Percentiles rank a stretch among this genome's conserved stretches.
Conservation (phyloP, 2,888 invertebrate genomes). For the Brachypalpus laphriformis region DNA sequence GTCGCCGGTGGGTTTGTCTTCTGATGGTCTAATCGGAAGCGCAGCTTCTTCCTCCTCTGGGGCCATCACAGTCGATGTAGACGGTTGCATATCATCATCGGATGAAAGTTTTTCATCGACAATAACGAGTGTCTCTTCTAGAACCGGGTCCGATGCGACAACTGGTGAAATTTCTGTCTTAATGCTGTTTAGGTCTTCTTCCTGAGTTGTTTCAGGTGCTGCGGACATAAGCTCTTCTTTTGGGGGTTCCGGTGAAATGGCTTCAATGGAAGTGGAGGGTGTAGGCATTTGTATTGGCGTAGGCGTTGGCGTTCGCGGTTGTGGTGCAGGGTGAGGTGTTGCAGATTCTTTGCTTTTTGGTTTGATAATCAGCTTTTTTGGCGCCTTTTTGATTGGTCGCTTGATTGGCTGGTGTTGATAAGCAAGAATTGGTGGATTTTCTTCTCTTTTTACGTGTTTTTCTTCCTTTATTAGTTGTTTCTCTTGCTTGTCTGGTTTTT, state of each 20-base stretch:
- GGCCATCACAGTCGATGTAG: constrained; percentile 27
- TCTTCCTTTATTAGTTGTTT: constrained; percentile 9
- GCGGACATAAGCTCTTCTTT: constrained; percentile 12
- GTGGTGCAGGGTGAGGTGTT: not conserved
- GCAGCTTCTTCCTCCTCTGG: not conserved
- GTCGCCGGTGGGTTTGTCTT: constrained; percentile 56
- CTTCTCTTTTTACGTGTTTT: constrained; percentile 18
- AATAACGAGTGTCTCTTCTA: constrained; percentile 45
- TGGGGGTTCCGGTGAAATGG: constrained; percentile 39
- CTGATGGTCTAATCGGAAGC: not conserved
- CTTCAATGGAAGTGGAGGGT: constrained; percentile 65
- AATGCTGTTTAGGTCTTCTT: constrained; percentile 30
- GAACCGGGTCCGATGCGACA: constrained; percentile 14
- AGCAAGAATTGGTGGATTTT: not conserved
- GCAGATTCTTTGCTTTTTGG: constrained; percentile 77
- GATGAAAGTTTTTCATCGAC: constrained; percentile 56
- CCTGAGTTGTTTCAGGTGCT: constrained; percentile 34
- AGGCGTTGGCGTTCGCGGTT: not conserved
- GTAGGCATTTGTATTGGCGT: constrained; percentile 65
- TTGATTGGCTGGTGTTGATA: constrained; percentile 25
- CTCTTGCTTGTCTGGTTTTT: not conserved
- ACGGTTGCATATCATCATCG: constrained; percentile 57
- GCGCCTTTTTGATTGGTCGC: constrained; percentile 76
- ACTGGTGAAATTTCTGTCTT: constrained; percentile 37
- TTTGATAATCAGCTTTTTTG: constrained; percentile 82